Base-by-base conservation (phyloP, 92 coral and sea anemone species). In the Epizoanthus stellaris region DNA sequence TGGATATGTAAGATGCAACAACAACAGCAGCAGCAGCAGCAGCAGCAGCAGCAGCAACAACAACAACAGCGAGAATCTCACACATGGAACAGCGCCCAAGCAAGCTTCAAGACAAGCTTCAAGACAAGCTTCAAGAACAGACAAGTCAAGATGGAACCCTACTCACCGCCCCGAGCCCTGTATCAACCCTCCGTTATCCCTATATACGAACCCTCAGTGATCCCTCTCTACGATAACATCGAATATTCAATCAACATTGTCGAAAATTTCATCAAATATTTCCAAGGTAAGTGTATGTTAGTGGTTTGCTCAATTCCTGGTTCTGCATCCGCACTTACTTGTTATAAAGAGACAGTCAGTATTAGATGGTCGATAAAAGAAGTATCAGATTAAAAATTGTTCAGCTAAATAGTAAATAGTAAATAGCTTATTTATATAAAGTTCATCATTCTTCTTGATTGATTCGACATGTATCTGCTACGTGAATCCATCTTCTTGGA, bases 201-300 rank as follows among this genome's bases (percentile, higher is more conserved):
- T n/a, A 77, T 77, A 8, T 39, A 62, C 6, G 82, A 77, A 77
- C 69, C 70, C 65, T 60, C 68, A 21, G 70, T 60, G 16, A 38
- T 77, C 49, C 70, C 82, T 77, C 57, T 77, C 82, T 60, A 61
- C 66, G 95, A 93, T 62, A 91, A 86, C 57, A 77, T 91, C 45
- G 93, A 91, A 25, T 93, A 85, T 66, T 89, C 95, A n/a, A 87
- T 91, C 70, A 85, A 43, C 63, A 87, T 91, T 23, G 93, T 91
- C 16, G 93, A 93, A 70, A 89, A 91, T 74, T 91, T 93, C 76
- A 89, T 93, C 19, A 73, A 83, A 38, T 85, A 82, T 62, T 90
- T 77, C 77, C 87, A 77, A 34, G 82, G 82, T 77, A 77, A 19
- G 82, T 77, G 39, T 38, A 17, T 6, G 25, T n/a, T 16, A 3